Conservation (phyloP, 2,113 vertebrate genomes). For the Thoracochromis brauschi region DNA sequence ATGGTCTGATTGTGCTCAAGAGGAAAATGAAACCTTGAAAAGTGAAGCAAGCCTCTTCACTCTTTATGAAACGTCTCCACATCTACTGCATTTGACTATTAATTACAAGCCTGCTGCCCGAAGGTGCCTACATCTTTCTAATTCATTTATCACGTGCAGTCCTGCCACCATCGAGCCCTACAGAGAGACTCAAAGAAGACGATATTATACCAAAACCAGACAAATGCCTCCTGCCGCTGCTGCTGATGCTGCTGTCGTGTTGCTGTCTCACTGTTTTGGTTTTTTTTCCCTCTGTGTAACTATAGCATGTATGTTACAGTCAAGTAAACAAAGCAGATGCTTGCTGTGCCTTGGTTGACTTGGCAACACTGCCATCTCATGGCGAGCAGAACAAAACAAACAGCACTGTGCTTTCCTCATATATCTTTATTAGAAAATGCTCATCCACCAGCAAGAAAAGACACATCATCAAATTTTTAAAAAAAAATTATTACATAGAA, state of each 20-base stretch:
- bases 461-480: not conserved
- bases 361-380: slow-evolving; percentile 75
- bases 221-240: not conserved
- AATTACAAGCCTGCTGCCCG: not conserved
- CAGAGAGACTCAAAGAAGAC: not conserved
- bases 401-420: not conserved
- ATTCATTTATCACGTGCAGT: not conserved
- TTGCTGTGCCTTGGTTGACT: slow-evolving; percentile 29
- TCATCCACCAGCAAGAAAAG: not conserved
- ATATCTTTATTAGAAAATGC: not conserved
- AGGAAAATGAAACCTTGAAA: slow-evolving; percentile 31
- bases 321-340: not conserved
- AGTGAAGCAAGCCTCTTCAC: slow-evolving; percentile 12
- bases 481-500: not conserved
- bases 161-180: not conserved
- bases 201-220: not conserved
- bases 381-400: slow-evolving; percentile 20
- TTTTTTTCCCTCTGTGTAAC: not conserved
- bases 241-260: not conserved
- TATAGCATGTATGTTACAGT: slow-evolving; percentile 5
- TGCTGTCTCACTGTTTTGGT: not conserved
- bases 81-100: not conserved
- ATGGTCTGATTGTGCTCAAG: slow-evolving; percentile 33
- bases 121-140: not conserved
- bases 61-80: not conserved